Base-by-base conservation (phyloP, 2,113 vertebrate species). In the Chaenocephalus aceratus region DNA sequence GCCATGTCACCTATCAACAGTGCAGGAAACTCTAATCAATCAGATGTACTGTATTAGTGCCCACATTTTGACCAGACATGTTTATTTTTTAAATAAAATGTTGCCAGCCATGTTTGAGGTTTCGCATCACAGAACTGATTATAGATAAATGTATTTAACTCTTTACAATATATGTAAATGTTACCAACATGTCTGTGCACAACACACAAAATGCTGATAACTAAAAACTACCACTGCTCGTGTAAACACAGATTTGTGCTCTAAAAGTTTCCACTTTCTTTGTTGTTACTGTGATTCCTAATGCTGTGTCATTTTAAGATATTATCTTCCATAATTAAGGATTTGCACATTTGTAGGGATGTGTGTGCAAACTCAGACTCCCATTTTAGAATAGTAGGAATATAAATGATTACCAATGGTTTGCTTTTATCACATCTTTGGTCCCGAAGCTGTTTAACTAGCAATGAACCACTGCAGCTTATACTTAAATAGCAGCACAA, bases 21-120 rank as follows among this genome's bases (percentile, higher is more conserved):
- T 6, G 12, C 54, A 48, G 51, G 6, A 77, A 82, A 73, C 30
- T 66, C 10, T 63, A 70, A 85, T 86, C 53, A 72, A 65, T 72
- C 10, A 48, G 30, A 69, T 75, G 45, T 36, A 46, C 41, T 23
- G 30, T 30, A 30, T 30, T 30, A 30, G 30, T 30, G 18, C 49
- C 41, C 36, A 45, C 11, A 60, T 30, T 30, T 30, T 30, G 30
- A 12, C 26, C 34, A 21, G 23, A 80, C 10, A 51, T 46, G 30
- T 65, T 14, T 67, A 0, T 9, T 18, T 64, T 30, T 52, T 59
- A 4, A 56, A 77, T 68, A 10, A 75, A 49, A 66, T 16, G 54
- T 21, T 30, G 30, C 30, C 30, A 30, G 3, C 30, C 30, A 30
- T 18, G 11, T 48, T 13, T 51, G 26, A 12, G 7, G 11, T 69